Evolutionary conservation across 1,140 invertebrate species (phyloP), one percentile per base, ranked within the genome.

Genomic region (Drosophila baimaii): DNA sequence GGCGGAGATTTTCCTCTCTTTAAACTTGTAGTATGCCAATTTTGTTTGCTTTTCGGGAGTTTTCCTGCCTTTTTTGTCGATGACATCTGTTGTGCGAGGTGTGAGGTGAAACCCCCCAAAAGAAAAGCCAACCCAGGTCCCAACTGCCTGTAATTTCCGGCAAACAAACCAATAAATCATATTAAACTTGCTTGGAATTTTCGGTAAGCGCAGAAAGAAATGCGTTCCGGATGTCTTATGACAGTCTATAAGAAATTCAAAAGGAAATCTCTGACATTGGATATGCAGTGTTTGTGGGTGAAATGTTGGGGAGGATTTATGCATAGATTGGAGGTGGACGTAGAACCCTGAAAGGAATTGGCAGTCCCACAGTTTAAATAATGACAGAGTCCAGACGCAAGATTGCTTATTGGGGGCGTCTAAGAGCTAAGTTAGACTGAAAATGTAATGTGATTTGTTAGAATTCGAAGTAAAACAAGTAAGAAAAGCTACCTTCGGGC

Each of bases 101-200:
- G 59, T 57, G 66, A 57, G 55, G 54, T 35, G 44, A 37, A 37
- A 72, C 52, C 62, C 37, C 66, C 37, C 29, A 35, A 17, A 39
- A 35, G 35, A 46, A 43, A 58, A 17, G 17, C 23, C 7, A 29
- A 56, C 21, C 27, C 63, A 17, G 68, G 49, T 12, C 31, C 57
- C 49, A 77, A 79, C 59, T 78, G 83, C 72, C 74, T 78, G 90
- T 91, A 91, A 91, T 90, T 90, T 91, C 90, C 85, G 90, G 80
- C 82, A 90, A 91, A 91, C 90, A 91, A 88, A 90, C 85, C 90
- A 86, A 91, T 91, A 91, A 91, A 91, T 91, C 90, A 90, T 91
- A 88, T 91, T 88, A 90, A 90, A 86, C 78, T 80, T 81, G 62
- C 81, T 70, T 19, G 70, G 70, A 89, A 78, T 79, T 70, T 64